These are phyloP conservation scores for Vespertilio murinus DNA, from an alignment of 2,797 vertebrate species.

Conservation along the genomic window DNA sequence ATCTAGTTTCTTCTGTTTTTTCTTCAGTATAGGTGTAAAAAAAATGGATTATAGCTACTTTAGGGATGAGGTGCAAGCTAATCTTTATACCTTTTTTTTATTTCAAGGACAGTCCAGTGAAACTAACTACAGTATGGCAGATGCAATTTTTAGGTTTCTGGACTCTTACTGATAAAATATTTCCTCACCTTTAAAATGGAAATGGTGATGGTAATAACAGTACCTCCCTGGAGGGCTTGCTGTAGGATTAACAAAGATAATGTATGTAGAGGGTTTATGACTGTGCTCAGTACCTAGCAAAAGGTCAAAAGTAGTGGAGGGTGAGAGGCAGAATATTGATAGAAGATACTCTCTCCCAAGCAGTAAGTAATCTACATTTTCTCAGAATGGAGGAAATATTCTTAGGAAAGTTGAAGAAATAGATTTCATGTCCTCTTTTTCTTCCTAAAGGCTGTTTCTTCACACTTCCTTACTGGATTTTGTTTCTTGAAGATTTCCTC, in stretches of 20 bases:
- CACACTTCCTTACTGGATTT: background rate
- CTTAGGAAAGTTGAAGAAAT: background rate
- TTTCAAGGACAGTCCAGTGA: background rate
- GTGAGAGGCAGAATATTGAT: background rate
- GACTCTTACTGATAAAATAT: background rate
- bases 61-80: background rate
- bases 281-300: background rate
- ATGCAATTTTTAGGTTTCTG: background rate
- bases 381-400: background rate
- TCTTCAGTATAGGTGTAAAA: constrained; percentile 23
- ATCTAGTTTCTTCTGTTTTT: background rate
- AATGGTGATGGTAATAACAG: background rate
- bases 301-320: background rate
- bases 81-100: background rate
- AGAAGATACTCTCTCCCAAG: background rate
- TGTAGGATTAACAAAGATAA: background rate
- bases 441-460: background rate
- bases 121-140: background rate
- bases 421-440: background rate
- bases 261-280: background rate
- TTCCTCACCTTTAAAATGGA: background rate
- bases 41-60: background rate
- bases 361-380: background rate
- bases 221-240: background rate
- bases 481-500: constrained; percentile 29